Percentiles rank a stretch among this genome's conserved stretches.
Conservation (phyloP, 2,888 invertebrate species). For the Nephrotoma appendiculata region DNA sequence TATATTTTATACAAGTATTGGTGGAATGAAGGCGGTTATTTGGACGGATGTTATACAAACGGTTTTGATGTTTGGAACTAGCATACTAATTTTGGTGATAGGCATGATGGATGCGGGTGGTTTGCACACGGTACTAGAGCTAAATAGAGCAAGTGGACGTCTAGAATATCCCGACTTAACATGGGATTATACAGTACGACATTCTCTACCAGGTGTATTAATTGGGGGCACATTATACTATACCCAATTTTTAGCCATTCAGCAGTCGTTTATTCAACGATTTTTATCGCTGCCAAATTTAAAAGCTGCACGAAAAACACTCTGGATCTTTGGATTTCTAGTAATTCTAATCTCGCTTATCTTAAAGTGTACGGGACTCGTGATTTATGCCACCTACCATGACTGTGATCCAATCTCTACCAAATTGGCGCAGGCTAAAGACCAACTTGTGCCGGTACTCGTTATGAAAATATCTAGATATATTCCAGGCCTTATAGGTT, state of each 20-base stretch:
- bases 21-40: slow-evolving; percentile 65
- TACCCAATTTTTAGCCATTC: slow-evolving; percentile 60
- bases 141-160: slow-evolving; percentile 52
- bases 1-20: slow-evolving; percentile 78
- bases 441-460: slow-evolving; percentile 68
- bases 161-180: slow-evolving; percentile 49
- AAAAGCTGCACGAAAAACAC: slow-evolving; percentile 50
- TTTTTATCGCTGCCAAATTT: slow-evolving; percentile 61
- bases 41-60: slow-evolving; percentile 75
- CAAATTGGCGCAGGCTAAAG: slow-evolving; percentile 56
- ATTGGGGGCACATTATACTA: slow-evolving; percentile 65
- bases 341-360: slow-evolving; percentile 31
- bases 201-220: slow-evolving; percentile 60
- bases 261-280: slow-evolving; percentile 75
- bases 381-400: slow-evolving; percentile 59
- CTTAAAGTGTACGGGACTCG: slow-evolving; percentile 42
- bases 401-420: slow-evolving; percentile 68
- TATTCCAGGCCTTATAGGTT: slow-evolving; percentile 67
- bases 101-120: slow-evolving; percentile 62
- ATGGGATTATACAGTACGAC: slow-evolving; percentile 56
- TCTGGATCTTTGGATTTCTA: slow-evolving; percentile 44
- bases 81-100: slow-evolving; percentile 55
- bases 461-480: slow-evolving; percentile 72
- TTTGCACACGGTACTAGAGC: slow-evolving; percentile 43
- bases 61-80: slow-evolving; percentile 58